phyloP scores from a whole-genome alignment of 1,140 invertebrate species.

The Halictus rubicundus region DNA sequence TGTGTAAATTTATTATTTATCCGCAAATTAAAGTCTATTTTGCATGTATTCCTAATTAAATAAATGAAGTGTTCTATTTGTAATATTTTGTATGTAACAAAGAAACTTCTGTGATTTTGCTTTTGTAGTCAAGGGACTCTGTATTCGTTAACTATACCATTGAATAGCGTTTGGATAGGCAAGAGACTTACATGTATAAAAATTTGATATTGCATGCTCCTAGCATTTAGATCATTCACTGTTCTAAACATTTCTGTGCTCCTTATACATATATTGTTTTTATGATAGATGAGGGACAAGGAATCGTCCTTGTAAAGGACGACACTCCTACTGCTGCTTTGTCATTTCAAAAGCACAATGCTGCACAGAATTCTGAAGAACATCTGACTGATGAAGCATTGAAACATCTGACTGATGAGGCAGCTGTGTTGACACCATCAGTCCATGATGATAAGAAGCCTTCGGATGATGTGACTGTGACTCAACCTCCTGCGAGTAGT shows the following conservation, averaged over 20 bases:
- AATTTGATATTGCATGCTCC: too few relatives aligned
- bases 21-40: too few relatives aligned
- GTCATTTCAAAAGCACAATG: neutral
- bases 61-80: too few relatives aligned
- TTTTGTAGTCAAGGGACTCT: too few relatives aligned
- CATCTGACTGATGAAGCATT: neutral
- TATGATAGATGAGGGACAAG: constrained; percentile 6
- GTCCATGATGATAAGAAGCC: neutral
- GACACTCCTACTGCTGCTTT: too few relatives aligned
- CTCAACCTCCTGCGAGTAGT: neutral
- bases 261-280: neutral
- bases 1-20: too few relatives aligned
- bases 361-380: neutral
- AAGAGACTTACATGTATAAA: too few relatives aligned
- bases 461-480: neutral
- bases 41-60: too few relatives aligned
- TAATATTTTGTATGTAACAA: neutral
- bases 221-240: too few relatives aligned
- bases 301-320: neutral
- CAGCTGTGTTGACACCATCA: neutral
- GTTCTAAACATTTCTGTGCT: too few relatives aligned
- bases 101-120: too few relatives aligned
- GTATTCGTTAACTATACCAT: neutral
- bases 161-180: too few relatives aligned
- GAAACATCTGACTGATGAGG: neutral